Evolutionary conservation across 2,888 invertebrate genomes (phyloP).

Genomic region (Leucozona laternaria): DNA sequence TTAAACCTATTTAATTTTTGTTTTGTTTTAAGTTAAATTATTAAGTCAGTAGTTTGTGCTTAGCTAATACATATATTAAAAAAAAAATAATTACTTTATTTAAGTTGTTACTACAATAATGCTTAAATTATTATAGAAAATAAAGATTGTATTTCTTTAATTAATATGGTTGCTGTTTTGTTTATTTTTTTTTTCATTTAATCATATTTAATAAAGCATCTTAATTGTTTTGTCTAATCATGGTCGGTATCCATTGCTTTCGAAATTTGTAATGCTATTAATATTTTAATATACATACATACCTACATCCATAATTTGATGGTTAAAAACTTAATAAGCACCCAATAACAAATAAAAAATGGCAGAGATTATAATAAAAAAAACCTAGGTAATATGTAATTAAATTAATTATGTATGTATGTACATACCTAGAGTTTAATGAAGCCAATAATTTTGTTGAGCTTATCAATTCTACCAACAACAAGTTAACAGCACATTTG

Average conservation of each 20-base stretch:
- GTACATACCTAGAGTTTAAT: no score
- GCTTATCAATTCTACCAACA: no score
- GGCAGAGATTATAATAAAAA: not conserved
- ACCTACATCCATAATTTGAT: not conserved
- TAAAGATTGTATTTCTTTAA: constrained; percentile 72
- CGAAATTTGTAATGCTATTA: constrained; percentile 43
- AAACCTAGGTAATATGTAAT: not conserved
- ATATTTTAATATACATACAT: constrained; percentile 5
- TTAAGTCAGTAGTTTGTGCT: constrained; percentile 64
- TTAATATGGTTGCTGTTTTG: constrained; percentile 67
- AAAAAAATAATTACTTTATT: constrained; percentile 33
- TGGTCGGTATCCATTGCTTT: constrained; percentile 62
- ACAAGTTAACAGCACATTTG: no score
- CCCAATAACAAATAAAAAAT: not conserved
- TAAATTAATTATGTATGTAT: no score
- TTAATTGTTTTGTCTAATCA: constrained; percentile 65
- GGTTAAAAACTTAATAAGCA: not conserved
- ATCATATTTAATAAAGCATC: constrained; percentile 44
- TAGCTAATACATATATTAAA: constrained; percentile 54
- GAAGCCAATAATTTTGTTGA: no score
- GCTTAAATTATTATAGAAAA: constrained; percentile 60
- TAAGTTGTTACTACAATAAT: constrained; percentile 68
- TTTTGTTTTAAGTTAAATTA: constrained; percentile 46
- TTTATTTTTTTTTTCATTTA: constrained; percentile 30
- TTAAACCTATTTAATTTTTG: constrained; percentile 22